A percentile compares a stretch with the other conserved stretches of the same genome.
Conservation (phyloP, 2,797 vertebrate genomes). For the Semotilus atromaculatus region DNA sequence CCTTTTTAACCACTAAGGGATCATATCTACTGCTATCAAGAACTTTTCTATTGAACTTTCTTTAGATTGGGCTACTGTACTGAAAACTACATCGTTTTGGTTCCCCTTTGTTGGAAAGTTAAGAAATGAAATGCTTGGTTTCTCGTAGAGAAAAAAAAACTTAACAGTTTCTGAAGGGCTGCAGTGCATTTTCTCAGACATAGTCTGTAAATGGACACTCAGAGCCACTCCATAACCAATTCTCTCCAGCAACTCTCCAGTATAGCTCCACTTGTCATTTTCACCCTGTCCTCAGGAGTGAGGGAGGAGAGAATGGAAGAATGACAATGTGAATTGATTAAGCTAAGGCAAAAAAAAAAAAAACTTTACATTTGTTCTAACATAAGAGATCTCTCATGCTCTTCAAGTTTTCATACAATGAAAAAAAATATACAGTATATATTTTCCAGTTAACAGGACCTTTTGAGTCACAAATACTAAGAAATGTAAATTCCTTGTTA, state of each 20-base stretch:
- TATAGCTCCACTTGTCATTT: constrained; percentile 18
- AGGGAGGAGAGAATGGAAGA: background rate
- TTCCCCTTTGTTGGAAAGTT: background rate
- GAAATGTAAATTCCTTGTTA: background rate
- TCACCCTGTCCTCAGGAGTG: background rate
- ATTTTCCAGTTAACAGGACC: background rate
- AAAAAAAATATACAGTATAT: background rate
- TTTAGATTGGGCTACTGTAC: background rate
- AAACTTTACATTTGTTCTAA: background rate
- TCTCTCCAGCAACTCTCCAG: constrained; percentile 1
- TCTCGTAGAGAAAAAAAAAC: background rate
- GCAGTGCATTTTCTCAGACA: constrained; percentile 21
- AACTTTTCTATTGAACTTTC: background rate
- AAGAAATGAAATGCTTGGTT: background rate
- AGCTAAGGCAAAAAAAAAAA: background rate
- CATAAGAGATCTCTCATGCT: background rate
- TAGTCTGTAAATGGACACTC: constrained; percentile 18
- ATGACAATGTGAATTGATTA: constrained; percentile 2
- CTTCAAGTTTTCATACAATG: background rate
- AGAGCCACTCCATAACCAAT: constrained; percentile 37
- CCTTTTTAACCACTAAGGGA: background rate
- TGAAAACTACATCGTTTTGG: background rate
- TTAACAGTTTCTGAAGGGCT: constrained; percentile 5
- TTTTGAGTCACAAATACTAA: background rate
- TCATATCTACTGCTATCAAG: background rate